These are phyloP conservation scores for Limnephilus auricula DNA, from an alignment of 2,888 invertebrate species.

Conservation along the genomic window DNA sequence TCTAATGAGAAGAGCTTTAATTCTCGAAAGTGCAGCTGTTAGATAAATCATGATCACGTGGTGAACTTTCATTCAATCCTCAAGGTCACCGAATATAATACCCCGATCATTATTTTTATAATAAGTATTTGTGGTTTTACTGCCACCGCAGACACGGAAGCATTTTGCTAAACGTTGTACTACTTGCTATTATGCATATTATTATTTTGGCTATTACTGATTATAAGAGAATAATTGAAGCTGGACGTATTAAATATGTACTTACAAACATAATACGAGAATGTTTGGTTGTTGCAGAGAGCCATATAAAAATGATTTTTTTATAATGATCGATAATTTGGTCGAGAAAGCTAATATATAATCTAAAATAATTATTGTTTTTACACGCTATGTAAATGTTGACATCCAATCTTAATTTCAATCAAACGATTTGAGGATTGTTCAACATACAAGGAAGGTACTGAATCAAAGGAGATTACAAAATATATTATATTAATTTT, in stretches of 20 bases:
- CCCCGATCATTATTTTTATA: not conserved
- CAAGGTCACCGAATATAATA: not conserved
- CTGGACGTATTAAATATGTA: not conserved
- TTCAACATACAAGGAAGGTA: too few species aligned
- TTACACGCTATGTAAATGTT: not conserved
- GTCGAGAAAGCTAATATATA: not conserved
- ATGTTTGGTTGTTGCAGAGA: not conserved
- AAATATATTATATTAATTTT: too few species aligned
- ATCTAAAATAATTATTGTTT: not conserved
- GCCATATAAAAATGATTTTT: not conserved
- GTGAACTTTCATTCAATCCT: not conserved
- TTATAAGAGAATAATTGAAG: not conserved
- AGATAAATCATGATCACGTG: not conserved
- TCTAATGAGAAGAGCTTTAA: not conserved
- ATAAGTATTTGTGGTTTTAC: not conserved
- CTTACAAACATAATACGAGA: not conserved
- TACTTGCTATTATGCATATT: too few species aligned
- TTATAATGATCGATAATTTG: not conserved
- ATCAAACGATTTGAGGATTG: too few species aligned
- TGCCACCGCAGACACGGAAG: not conserved
- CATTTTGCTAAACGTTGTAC: not conserved
- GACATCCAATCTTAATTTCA: too few species aligned
- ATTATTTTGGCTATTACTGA: not conserved
- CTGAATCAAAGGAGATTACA: too few species aligned
- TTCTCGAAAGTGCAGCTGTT: not conserved